Conservation (phyloP, 1,140 invertebrate genomes). For the Drosophila asahinai region DNA sequence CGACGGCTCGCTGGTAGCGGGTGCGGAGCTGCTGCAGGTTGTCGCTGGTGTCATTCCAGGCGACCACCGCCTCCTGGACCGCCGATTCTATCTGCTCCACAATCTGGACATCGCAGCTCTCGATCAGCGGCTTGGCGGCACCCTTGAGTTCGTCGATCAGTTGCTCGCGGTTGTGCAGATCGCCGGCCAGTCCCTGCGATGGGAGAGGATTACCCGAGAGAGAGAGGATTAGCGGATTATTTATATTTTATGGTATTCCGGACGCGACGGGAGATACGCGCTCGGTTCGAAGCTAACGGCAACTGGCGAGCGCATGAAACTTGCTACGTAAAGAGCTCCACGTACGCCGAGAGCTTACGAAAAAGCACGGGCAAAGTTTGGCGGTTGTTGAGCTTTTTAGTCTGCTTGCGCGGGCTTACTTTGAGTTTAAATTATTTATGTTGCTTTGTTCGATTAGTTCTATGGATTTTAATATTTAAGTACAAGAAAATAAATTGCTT, state of each 20-base stretch:
- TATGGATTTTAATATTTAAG: background rate
- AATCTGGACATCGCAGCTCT: conserved; percentile 89
- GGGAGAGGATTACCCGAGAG: background rate
- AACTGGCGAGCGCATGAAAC: conserved; percentile 53
- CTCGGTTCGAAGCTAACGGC: conserved; percentile 68
- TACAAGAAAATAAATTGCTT: background rate
- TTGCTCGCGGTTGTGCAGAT: conserved; percentile 89
- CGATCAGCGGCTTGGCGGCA: conserved; percentile 89
- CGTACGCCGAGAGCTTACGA: conserved; percentile 39
- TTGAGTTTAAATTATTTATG: background rate
- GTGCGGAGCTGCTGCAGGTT: conserved; percentile 90
- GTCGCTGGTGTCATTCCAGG: conserved; percentile 91
- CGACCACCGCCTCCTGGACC: conserved; percentile 90
- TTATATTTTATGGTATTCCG: conserved; percentile 1
- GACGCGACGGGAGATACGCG: conserved; percentile 46
- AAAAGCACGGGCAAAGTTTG: conserved; percentile 29
- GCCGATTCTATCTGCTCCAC: conserved; percentile 89
- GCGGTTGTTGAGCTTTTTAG: conserved; percentile 6
- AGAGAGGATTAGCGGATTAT: conserved; percentile 10
- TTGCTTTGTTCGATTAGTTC: background rate
- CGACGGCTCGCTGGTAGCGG: conserved; percentile 90
- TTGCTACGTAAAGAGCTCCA: conserved; percentile 40
- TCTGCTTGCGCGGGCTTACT: background rate
- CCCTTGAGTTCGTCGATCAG: conserved; percentile 89
- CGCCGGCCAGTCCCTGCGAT: conserved; percentile 87